Conservation (phyloP, 1,140 invertebrate genomes). For the Panulirus ornatus region DNA sequence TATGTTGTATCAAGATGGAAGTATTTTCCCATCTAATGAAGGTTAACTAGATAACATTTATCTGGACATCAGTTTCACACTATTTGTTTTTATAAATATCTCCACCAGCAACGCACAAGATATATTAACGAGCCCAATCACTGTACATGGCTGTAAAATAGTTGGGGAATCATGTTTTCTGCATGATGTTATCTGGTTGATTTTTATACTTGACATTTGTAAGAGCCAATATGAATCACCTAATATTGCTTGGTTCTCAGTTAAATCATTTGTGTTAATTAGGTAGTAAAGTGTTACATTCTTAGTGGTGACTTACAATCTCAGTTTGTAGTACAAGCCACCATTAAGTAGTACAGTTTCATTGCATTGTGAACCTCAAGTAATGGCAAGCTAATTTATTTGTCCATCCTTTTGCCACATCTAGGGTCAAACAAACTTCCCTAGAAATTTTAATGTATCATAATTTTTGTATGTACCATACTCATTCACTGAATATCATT, state of each 20-base stretch:
- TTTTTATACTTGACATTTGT: not conserved
- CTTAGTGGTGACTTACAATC: not conserved
- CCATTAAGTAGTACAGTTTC: conserved; percentile 11
- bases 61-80: not conserved
- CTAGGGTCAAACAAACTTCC: conserved; percentile 10
- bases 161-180: not conserved
- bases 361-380: not conserved
- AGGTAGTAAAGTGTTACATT: not conserved
- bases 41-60: conserved; percentile 17
- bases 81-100: not conserved
- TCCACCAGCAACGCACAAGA: not conserved
- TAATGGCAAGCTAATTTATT: conserved; percentile 8
- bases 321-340: not conserved
- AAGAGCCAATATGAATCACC: conserved; percentile 17
- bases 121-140: not conserved
- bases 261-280: conserved; percentile 8
- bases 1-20: conserved; percentile 8
- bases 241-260: not conserved
- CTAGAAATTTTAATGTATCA: conserved; percentile 51
- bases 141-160: not conserved
- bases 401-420: conserved; percentile 5
- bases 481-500: conserved; percentile 24
- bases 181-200: conserved; percentile 2
- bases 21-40: conserved; percentile 8
- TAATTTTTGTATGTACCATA: conserved; percentile 47